Conservation (phyloP, 2,888 invertebrate species). For the Lithophane ornitopus region DNA sequence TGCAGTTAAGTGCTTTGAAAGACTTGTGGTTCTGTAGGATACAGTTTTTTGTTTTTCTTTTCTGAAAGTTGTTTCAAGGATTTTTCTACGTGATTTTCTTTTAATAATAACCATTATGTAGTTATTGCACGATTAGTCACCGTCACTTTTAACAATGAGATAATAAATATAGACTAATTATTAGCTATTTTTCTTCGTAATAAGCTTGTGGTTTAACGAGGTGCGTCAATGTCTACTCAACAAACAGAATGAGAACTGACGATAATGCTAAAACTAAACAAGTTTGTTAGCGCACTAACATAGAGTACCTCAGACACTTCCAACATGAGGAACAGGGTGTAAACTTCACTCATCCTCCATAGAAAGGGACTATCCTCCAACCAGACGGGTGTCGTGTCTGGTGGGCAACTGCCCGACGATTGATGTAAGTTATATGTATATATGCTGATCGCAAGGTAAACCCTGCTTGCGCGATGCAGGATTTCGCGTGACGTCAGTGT, state of each 20-base stretch:
- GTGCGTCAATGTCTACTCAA: slow-evolving; percentile 4
- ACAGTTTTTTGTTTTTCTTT: background rate
- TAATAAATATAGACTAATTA: slow-evolving; percentile 25
- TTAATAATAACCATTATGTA: background rate
- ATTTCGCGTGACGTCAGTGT: no score
- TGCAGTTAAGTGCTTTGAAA: slow-evolving; percentile 36
- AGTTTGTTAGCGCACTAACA: background rate
- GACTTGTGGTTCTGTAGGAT: slow-evolving; percentile 50
- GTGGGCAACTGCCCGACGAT: no score
- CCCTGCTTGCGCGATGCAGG: no score
- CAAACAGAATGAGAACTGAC: slow-evolving; percentile 1
- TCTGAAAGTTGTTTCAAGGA: background rate
- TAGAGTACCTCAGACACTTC: background rate
- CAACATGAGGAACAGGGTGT: no score
- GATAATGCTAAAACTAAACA: background rate
- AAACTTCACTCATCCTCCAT: no score
- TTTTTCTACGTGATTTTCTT: background rate
- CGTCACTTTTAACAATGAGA: background rate
- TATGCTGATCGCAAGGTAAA: no score
- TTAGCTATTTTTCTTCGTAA: slow-evolving; percentile 6
- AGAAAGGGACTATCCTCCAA: no score
- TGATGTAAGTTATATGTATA: no score
- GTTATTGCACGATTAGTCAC: background rate
- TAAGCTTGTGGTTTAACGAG: slow-evolving; percentile 9
- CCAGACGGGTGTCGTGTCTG: no score